Conservation (phyloP, 2,113 vertebrate species). For the Aplodontia rufa region DNA sequence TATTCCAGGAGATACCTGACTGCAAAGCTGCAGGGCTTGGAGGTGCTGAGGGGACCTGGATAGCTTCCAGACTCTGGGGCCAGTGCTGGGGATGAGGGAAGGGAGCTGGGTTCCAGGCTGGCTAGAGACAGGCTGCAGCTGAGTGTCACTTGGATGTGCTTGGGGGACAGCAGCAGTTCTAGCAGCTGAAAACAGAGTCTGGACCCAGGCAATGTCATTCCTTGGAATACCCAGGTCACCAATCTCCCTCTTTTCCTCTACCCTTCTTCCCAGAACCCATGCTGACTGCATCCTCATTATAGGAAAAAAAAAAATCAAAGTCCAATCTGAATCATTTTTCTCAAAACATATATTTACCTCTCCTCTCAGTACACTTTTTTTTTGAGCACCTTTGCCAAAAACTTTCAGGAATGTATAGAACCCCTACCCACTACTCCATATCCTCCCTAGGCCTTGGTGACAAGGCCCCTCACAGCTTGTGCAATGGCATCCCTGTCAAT, state of each 20-base stretch:
- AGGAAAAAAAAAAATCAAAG: background rate
- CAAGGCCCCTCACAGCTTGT: constrained; percentile 89
- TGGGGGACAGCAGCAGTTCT: background rate
- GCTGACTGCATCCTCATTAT: background rate
- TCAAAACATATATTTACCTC: constrained; percentile 70
- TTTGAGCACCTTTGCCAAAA: constrained; percentile 36
- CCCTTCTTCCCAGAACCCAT: background rate
- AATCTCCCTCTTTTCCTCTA: fast-evolving
- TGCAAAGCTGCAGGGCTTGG: background rate
- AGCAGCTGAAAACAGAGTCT: background rate
- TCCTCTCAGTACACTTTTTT: background rate
- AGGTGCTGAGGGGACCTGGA: background rate
- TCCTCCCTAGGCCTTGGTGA: constrained; percentile 86
- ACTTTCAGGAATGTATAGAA: constrained; percentile 14
- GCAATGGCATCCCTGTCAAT: constrained; percentile 94
- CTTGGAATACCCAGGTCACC: background rate
- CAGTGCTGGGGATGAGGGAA: background rate
- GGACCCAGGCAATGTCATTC: background rate
- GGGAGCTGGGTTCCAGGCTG: background rate
- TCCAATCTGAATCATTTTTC: constrained; percentile 22
- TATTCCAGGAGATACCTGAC: too few relatives aligned
- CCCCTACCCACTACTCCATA: fast-evolving
- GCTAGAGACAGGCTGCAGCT: background rate
- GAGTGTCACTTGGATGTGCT: too few relatives aligned
- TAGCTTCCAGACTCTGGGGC: background rate